A percentile compares a stretch with the other conserved stretches of the same genome.
Conservation (phyloP, 2,888 invertebrate species). For the Neoascia interrupta region DNA sequence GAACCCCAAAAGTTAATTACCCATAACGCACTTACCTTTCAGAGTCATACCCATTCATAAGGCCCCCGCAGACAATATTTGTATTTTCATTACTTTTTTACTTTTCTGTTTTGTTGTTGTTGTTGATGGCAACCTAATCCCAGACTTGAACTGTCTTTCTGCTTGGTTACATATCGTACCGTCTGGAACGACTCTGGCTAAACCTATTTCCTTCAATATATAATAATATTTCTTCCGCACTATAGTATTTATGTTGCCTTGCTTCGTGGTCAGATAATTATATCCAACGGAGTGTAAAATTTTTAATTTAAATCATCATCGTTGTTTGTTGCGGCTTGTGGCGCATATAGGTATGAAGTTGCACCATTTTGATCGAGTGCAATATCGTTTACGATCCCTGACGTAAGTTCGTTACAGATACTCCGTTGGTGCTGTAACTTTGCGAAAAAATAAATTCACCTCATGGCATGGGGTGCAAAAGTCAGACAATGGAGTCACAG, state of each 20-base stretch:
- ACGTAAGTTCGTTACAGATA: constrained; percentile 5
- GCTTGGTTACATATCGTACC: constrained; percentile 50
- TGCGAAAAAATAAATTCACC: no score
- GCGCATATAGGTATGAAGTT: constrained; percentile 17
- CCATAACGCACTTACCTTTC: constrained; percentile 66
- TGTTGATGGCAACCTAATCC: constrained; percentile 38
- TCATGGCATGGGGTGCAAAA: no score
- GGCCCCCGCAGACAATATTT: background rate
- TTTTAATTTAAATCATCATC: constrained; percentile 55
- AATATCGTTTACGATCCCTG: constrained; percentile 5
- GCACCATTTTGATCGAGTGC: constrained; percentile 30
- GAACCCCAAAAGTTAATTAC: constrained; percentile 51
- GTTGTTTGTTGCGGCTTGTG: constrained; percentile 3
- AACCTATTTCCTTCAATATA: constrained; percentile 32
- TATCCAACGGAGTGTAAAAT: constrained; percentile 65
- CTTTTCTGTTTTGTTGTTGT: constrained; percentile 37
- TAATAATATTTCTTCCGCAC: background rate
- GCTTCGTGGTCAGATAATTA: constrained; percentile 64
- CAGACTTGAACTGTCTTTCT: constrained; percentile 52
- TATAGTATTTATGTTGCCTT: constrained; percentile 23
- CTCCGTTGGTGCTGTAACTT: background rate
- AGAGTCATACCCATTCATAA: constrained; percentile 17
- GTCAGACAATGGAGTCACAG: constrained; percentile 19
- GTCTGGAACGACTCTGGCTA: background rate
- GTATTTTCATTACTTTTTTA: constrained; percentile 16